Evolutionary conservation across 1,140 invertebrate genomes (phyloP), one percentile per base, ranked within the genome.

Genomic region (Nephila pilipes): DNA sequence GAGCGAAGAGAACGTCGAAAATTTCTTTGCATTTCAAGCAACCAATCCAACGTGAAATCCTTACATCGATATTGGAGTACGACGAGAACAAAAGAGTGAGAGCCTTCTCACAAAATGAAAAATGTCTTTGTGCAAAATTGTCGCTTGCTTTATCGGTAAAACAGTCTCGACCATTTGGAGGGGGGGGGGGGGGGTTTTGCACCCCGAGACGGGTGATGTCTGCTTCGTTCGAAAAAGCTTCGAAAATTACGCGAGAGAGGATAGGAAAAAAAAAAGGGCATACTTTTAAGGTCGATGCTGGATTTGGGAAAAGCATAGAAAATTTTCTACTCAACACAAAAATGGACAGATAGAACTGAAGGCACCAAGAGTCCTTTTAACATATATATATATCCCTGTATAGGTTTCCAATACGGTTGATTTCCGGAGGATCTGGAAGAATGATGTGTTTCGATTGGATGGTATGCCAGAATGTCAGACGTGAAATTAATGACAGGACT

Each of bases 81-180:
- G 29, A 36, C 2, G 69, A 12, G 5, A 29, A 75, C 69, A 32
- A 75, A 32, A 75, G 58, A 36, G 16, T 5, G 16, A 65, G 25
- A 25, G 63, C 63, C 10, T n/a, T 65, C 22, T 2, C n/a, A 10
- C 3, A 60, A 60, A 60, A 60, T 60, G 58, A 60, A 22, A 60
- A 60, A 16, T 75, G 69, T 75, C 69, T 32, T 18, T 20, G 32
- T 14, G 14, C 29, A 75, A 75, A 75, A 75, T 75, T 29, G 69
- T 75, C 69, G 69, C 18, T 75, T 29, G 32, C 29, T 75, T 75
- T 75, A 75, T 36, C 69, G 69, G 69, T 14, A 75, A 75, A 75
- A 75, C 32, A 29, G 69, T 29, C 69, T 75, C 32, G 6, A 5
- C 32, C 69, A 36, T 75, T 75, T 75, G 32, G 25, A 5, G 12